Evolutionary conservation across 1,140 invertebrate genomes (phyloP).

Genomic region (Diorhabda elongata): DNA sequence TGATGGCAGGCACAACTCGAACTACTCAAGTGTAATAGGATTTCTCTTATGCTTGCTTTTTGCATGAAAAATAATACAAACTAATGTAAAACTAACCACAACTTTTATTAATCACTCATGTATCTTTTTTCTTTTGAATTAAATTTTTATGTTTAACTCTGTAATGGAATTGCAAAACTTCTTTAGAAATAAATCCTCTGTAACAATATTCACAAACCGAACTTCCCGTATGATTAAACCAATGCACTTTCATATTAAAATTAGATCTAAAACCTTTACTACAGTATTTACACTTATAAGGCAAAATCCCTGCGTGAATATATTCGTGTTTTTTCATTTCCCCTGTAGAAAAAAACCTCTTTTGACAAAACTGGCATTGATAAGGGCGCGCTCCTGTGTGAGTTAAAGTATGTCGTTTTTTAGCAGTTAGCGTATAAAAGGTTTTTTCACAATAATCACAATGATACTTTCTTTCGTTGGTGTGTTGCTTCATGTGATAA

Average conservation of each 20-base stretch:
- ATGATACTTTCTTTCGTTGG: constrained; percentile 34
- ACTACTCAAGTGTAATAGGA: no score
- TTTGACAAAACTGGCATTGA: constrained; percentile 8
- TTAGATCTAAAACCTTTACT: constrained; percentile 6
- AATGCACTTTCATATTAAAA: constrained; percentile 17
- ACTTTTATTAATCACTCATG: no score
- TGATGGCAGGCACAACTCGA: no score
- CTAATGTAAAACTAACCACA: no score
- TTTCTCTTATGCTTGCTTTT: no score
- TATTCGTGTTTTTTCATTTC: constrained; percentile 15
- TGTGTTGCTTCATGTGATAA: constrained; percentile 31
- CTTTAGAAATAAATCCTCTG: constrained; percentile 6
- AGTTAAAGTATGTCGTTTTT: constrained; percentile 9
- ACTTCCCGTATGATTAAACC: constrained; percentile 1
- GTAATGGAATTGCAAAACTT: constrained; percentile 3
- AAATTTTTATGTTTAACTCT: constrained; percentile 9
- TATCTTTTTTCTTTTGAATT: not conserved
- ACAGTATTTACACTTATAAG: constrained; percentile 19
- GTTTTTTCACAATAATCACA: constrained; percentile 38
- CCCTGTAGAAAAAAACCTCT: constrained; percentile 14
- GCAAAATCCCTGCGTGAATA: constrained; percentile 1
- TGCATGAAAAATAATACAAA: no score
- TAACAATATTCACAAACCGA: constrained; percentile 8
- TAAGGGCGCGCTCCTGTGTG: constrained; percentile 16
- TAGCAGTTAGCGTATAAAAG: constrained; percentile 24